Evolutionary conservation across 2,888 invertebrate genomes (phyloP), one percentile per base, ranked within the genome.

Genomic region (Nomada flava): DNA sequence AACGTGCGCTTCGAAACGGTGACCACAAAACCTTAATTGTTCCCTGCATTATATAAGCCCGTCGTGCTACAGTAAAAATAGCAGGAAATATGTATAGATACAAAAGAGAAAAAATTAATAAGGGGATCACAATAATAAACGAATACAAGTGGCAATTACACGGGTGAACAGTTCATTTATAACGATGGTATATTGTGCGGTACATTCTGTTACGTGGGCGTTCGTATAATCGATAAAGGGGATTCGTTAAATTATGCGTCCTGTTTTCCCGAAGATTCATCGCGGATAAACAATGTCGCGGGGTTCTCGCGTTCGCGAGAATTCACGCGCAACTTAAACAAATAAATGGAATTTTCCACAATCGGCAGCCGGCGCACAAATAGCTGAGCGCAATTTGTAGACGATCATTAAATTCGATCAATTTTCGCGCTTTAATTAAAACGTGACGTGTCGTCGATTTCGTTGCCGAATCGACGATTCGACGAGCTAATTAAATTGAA

Each of bases 111-210:
- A 7, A 2, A 18, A 13, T 2, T n/a, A 42, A 7, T 11, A 15
- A 36, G 18, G 13, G 57, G 44, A 13, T 20, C 44, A 15, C 23
- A 26, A 44, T 47, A 60, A 70, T 70, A 50, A 70, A 60, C 15
- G 70, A 36, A 70, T 29, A 70, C 47, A 50, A 70, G 59, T 53
- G 44, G 70, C 29, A 70, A 70, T 70, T 70, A 60, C 47, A 60
- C 70, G 70, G 70, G 20, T 70, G 70, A 70, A 47, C 70, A 59
- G 70, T 60, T 59, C 59, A 70, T 70, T 70, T 59, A 70, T 70
- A 70, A 70, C 70, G 44, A 47, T 59, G 47, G 29, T 20, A 47
- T n/a, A 29, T 70, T 60, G 53, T 70, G 5, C 36, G 7, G 7
- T 36, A 36, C 36, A 36, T 36, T 36, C 36, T 18, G 70, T 60